Evolutionary conservation across 2,888 invertebrate species (phyloP).

Genomic region (Oxytorus armatus): DNA sequence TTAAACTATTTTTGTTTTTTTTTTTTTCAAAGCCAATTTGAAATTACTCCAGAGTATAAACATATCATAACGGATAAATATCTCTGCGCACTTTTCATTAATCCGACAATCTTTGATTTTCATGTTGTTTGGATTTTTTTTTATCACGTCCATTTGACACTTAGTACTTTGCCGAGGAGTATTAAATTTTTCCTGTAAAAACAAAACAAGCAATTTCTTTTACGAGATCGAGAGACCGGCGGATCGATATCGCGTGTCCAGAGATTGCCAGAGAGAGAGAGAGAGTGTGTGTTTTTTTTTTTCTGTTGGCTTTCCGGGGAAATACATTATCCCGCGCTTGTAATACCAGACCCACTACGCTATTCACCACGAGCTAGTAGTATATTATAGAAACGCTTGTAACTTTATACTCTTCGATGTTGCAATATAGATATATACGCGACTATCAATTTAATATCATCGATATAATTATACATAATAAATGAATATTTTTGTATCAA

Average conservation of each 20-base stretch:
- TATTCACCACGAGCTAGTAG: conserved; percentile 26
- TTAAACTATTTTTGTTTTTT: too few relatives aligned
- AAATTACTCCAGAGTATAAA: too few relatives aligned
- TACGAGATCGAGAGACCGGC: conserved; percentile 23
- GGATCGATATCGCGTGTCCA: conserved; percentile 59
- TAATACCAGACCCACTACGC: conserved; percentile 33
- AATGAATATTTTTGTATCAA: too few relatives aligned
- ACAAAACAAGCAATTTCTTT: conserved; percentile 6
- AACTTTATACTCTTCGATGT: conserved; percentile 38
- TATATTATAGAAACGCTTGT: conserved; percentile 30
- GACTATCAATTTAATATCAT: background rate
- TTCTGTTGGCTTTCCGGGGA: conserved; percentile 29
- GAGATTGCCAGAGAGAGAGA: background rate
- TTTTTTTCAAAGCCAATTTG: too few relatives aligned
- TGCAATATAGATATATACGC: too few relatives aligned
- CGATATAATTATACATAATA: background rate
- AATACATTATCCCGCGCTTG: conserved; percentile 42
- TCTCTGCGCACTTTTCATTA: too few relatives aligned
- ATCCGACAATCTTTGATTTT: too few relatives aligned
- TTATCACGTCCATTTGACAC: too few relatives aligned
- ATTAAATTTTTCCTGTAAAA: conserved; percentile 32
- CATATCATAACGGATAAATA: too few relatives aligned
- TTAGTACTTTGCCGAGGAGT: conserved; percentile 4
- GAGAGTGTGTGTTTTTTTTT: too few relatives aligned
- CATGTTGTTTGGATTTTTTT: too few relatives aligned